Evolutionary conservation across 1,140 invertebrate species (phyloP).

Genomic region (Agraylea sexmaculata): DNA sequence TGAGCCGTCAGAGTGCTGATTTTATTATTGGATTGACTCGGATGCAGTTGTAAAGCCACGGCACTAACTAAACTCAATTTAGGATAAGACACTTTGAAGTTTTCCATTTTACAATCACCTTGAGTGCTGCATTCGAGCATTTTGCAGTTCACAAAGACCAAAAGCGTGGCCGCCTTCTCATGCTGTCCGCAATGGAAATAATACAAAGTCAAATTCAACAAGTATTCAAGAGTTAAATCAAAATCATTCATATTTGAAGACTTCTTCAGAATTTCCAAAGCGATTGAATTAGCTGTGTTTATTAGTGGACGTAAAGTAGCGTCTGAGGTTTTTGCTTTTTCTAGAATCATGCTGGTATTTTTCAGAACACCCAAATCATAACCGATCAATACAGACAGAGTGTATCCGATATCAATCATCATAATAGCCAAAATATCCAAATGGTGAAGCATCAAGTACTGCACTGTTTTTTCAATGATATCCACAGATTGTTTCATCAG

Average conservation of each 20-base stretch:
- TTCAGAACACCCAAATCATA: slow-evolving; percentile 11
- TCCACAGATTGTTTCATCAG: slow-evolving; percentile 13
- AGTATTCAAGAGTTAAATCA: no score
- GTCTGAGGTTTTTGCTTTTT: slow-evolving; percentile 6
- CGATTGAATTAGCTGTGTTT: slow-evolving; percentile 8
- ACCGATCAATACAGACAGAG: slow-evolving; percentile 3
- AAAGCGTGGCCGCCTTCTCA: slow-evolving; percentile 9
- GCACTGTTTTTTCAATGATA: slow-evolving; percentile 12
- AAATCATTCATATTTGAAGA: no score
- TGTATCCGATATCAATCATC: slow-evolving; percentile 12
- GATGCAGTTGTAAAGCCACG: not conserved
- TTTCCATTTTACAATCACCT: slow-evolving; percentile 9
- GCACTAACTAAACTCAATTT: slow-evolving; percentile 15
- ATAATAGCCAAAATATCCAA: slow-evolving; percentile 10
- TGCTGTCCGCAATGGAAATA: slow-evolving; percentile 13
- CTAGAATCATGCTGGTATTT: slow-evolving; percentile 14
- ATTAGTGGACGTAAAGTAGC: slow-evolving; percentile 7
- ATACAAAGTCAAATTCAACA: slow-evolving; percentile 16
- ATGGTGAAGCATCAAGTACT: slow-evolving; percentile 13
- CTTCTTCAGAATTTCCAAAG: slow-evolving; percentile 8
- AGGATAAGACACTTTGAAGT: slow-evolving; percentile 13
- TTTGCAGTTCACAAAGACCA: slow-evolving; percentile 14
- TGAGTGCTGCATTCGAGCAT: slow-evolving; percentile 5
- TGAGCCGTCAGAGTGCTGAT: slow-evolving; percentile 11
- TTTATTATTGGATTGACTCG: slow-evolving; percentile 3